Evolutionary conservation across 2,888 invertebrate genomes (phyloP), one percentile per base, ranked within the genome.

Genomic region (Neoitamus cyanurus): DNA sequence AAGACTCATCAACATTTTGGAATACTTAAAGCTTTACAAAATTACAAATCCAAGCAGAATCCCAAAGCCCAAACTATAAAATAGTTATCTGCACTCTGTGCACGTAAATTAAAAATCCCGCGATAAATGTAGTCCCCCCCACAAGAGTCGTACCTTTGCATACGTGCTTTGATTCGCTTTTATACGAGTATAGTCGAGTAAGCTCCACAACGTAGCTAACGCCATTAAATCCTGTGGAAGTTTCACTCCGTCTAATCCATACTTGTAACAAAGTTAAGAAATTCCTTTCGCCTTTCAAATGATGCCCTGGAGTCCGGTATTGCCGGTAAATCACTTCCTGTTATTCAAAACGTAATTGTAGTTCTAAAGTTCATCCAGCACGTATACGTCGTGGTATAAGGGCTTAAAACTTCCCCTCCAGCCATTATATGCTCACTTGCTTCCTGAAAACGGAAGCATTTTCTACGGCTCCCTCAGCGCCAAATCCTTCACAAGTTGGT

Each of bases 291-390:
- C 30, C 70, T 37, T 73, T 25, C 13, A 77, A 77, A 77, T 77
- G 42, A 77, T 77, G 42, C 42, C 77, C 28, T 46, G 30, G 77
- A 77, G 77, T 30, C 20, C 42, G 25, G 25, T 77, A 77, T 77
- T 77, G 77, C 7, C 30, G 46, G 77, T 77, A 77, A 42, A 46
- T 46, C 77, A 46, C 42, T 77, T 77, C 46, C 77, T 77, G 77
- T 46, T 77, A 46, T 77, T 77, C 77, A 77, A 77, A 46, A 77
- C n/a, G 77, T 77, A 77, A 77, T 77, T 77, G 42, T 77, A 77
- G 77, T 42, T 77, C 46, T 46, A 37, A 77, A 42, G 77, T 77
- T 77, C 77, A 46, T 77, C 46, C 77, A 42, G 42, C 46, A 46
- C 46, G 77, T 77, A n/a, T n/a, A 28, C 77, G 15, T 46, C 30